A percentile compares a stretch with the other conserved stretches of the same genome.
phyloP scores from a whole-genome alignment of 2,888 invertebrate species.

The Cephonodes hylas region DNA sequence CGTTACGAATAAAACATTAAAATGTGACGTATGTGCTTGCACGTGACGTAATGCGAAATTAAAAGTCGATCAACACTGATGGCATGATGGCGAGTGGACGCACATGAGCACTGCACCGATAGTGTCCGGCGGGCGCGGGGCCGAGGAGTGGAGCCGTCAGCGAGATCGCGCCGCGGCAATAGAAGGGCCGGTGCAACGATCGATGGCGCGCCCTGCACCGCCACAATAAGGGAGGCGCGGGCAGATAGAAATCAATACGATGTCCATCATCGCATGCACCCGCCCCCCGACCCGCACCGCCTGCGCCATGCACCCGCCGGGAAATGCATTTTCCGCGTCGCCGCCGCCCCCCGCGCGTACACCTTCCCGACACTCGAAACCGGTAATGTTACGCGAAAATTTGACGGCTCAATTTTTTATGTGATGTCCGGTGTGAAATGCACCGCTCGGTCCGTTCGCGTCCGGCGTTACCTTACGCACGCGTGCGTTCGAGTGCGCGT shows the following conservation, averaged over 20 bases:
- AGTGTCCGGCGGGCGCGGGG: conserved; percentile 48
- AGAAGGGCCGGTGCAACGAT: conserved; percentile 72
- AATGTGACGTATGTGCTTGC: conserved; percentile 44
- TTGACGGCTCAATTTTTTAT: conserved; percentile 31
- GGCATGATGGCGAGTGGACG: conserved; percentile 2
- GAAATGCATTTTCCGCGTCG: conserved; percentile 73
- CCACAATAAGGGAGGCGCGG: conserved; percentile 79
- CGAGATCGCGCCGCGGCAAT: conserved; percentile 56
- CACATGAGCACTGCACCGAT: conserved; percentile 39
- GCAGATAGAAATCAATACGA: conserved; percentile 82
- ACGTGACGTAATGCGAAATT: conserved; percentile 55
- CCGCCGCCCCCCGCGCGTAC: conserved; percentile 56
- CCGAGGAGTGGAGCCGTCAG: conserved; percentile 40
- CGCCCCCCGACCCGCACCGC: conserved; percentile 82
- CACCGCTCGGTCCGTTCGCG: conserved; percentile 67
- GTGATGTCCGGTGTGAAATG: conserved; percentile 68
- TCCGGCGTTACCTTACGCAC: conserved; percentile 58
- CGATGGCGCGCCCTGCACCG: conserved; percentile 76
- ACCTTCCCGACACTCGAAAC: conserved; percentile 46
- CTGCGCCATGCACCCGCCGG: conserved; percentile 74
- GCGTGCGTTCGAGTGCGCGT: conserved; percentile 69
- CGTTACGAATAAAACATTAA: conserved; percentile 23
- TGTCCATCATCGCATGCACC: conserved; percentile 83
- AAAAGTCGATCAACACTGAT: conserved; percentile 49
- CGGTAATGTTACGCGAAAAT: conserved; percentile 24